Evolutionary conservation across 1,140 invertebrate species (phyloP).

Genomic region (Daktulosphaira vitifoliae): DNA sequence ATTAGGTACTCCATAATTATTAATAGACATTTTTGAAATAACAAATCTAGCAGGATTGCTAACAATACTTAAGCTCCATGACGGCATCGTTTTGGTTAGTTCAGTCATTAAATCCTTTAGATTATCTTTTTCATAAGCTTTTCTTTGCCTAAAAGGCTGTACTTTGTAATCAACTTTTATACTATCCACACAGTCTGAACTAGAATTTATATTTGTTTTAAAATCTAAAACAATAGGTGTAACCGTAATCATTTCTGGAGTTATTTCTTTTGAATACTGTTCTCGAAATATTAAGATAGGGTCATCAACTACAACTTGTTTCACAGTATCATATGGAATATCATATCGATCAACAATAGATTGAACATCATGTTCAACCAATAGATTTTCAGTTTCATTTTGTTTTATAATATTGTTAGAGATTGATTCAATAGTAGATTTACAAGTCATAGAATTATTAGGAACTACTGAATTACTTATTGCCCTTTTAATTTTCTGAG

Average conservation of each 20-base stretch:
- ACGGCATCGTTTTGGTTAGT: slow-evolving; percentile 21
- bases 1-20: neutral
- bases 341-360: neutral
- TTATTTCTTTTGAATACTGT: neutral
- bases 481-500: neutral
- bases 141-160: slow-evolving; percentile 1
- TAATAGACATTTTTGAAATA: neutral
- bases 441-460: too few relatives aligned
- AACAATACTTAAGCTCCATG: slow-evolving; percentile 12
- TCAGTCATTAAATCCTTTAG: slow-evolving; percentile 16
- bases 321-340: neutral
- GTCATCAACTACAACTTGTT: neutral
- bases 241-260: neutral
- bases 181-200: neutral
- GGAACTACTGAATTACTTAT: too few relatives aligned
- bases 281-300: slow-evolving; percentile 1
- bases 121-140: slow-evolving; percentile 13
- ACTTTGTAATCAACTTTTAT: slow-evolving; percentile 5
- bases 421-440: too few relatives aligned
- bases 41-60: slow-evolving; percentile 1
- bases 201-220: neutral
- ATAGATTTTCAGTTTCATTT: neutral
- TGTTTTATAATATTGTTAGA: too few relatives aligned
- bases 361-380: neutral
- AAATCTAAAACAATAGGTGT: neutral